phyloP scores from a whole-genome alignment of 1,140 invertebrate species.

The Copidosoma floridanum region DNA sequence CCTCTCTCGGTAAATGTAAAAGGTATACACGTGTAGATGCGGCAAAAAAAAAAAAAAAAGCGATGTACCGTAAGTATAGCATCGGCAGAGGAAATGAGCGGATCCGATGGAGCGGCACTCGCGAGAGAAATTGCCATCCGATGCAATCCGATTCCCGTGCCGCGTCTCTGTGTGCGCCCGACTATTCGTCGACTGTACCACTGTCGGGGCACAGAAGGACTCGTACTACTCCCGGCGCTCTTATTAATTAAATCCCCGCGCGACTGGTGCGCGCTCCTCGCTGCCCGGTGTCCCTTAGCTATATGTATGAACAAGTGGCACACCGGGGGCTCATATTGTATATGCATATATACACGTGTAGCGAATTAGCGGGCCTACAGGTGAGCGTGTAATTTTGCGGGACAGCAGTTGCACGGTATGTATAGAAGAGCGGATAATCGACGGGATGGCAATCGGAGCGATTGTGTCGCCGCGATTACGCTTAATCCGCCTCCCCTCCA shows the following conservation, averaged over 20 bases:
- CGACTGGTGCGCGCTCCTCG: neutral
- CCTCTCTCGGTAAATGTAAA: neutral
- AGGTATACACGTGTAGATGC: too few species aligned
- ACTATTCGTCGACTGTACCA: neutral
- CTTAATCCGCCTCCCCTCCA: slow-evolving; percentile 40
- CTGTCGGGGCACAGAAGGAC: neutral
- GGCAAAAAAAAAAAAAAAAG: neutral
- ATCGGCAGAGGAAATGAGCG: too few species aligned
- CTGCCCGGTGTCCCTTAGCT: neutral
- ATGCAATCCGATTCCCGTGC: slow-evolving; percentile 11
- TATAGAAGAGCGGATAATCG: too few species aligned
- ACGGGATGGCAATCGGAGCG: slow-evolving; percentile 40
- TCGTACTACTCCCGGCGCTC: slow-evolving; percentile 12
- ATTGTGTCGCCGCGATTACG: slow-evolving; percentile 48
- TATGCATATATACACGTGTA: too few species aligned
- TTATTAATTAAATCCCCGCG: slow-evolving; percentile 26
- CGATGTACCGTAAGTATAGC: too few species aligned
- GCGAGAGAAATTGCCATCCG: slow-evolving; percentile 14
- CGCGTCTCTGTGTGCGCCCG: neutral
- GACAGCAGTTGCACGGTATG: too few species aligned
- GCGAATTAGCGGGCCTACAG: too few species aligned
- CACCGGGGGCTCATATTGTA: too few species aligned
- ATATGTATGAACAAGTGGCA: too few species aligned
- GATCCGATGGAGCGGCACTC: too few species aligned
- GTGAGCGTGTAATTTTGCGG: slow-evolving; percentile 40